Evolutionary conservation across 2,888 invertebrate genomes (phyloP), one percentile per base, ranked within the genome.

Genomic region (Cosmia trapezina): DNA sequence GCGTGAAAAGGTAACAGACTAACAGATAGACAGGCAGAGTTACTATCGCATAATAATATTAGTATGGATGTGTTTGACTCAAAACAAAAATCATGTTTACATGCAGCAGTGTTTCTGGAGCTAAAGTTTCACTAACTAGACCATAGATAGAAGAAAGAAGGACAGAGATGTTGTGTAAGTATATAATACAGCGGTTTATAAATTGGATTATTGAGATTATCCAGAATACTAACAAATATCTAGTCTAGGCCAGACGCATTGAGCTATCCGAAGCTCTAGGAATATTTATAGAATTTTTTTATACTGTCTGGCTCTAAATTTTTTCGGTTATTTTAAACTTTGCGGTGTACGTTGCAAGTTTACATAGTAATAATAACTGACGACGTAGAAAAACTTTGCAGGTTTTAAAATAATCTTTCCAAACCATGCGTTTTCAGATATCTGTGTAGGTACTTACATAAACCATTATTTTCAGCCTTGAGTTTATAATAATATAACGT

Each of bases 241-340:
- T 63, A 66, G 49, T 61, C 83, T 80, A 79, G 81, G 33, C 45
- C 64, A 73, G 54, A 64, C 69, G 67, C 14, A 37, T 28, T 54
- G 61, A 63, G 41, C 54, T 77, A 54, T 67, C 11, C 37, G 66
- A 67, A 80, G 59, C 61, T 70, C 59, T 70, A 67, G 12, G 12
- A 61, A 12, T 81, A 77, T 81, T 62, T 64, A 53, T 73, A 83
- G 72, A 70, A 33, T 0, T 22, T 70, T 68, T 81, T 81, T 81
- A 47, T 70, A 56, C 22, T 33, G 84, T 76, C 81, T 76, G 65
- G 64, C 80, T 64, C 57, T 11, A 68, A 82, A 82, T 82, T 76
- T 57, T 57, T 70, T 62, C 28, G 12, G 43, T 70, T 69, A 70
- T 73, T 67, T 73, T 59, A 78, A 73, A 78, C 73, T 64, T 51